Conservation (phyloP, 2,113 vertebrate genomes). For the Hippocampus barbouri region DNA sequence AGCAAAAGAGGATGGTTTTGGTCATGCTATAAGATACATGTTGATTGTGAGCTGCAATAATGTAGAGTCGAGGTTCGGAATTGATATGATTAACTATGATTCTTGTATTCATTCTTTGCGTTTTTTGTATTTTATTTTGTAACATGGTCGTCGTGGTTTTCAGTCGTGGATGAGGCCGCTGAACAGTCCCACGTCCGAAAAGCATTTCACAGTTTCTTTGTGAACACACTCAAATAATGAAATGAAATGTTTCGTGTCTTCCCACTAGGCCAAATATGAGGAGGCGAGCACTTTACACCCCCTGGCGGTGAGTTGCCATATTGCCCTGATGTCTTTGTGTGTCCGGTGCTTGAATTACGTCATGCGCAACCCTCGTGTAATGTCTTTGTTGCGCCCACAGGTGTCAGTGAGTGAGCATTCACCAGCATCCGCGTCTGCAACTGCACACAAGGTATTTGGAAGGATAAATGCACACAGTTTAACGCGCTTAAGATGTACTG, state of each 20-base stretch:
- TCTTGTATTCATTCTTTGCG: too few relatives aligned
- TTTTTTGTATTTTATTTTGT: too few relatives aligned
- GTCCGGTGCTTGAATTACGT: slow-evolving; percentile 25
- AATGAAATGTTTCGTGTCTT: slow-evolving; percentile 7
- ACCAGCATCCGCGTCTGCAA: slow-evolving; percentile 23
- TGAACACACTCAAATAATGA: slow-evolving; percentile 24
- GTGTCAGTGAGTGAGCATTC: slow-evolving; percentile 63
- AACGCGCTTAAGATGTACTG: not conserved
- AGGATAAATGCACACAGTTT: not conserved
- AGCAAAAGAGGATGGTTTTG: too few relatives aligned
- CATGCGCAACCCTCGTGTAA: slow-evolving; percentile 39
- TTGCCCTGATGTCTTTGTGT: slow-evolving; percentile 1
- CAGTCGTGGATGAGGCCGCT: too few relatives aligned
- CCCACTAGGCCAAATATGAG: slow-evolving; percentile 60
- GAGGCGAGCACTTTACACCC: slow-evolving; percentile 60
- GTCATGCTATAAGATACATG: too few relatives aligned
- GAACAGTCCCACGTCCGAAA: too few relatives aligned
- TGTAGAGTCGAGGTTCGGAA: too few relatives aligned
- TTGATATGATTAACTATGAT: too few relatives aligned
- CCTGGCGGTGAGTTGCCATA: slow-evolving; percentile 65
- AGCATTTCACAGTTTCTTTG: not conserved
- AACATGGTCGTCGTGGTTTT: too few relatives aligned
- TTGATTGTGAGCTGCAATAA: too few relatives aligned
- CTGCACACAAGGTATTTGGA: slow-evolving; percentile 46
- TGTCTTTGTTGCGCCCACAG: slow-evolving; percentile 65